These are phyloP conservation scores for Phaethornis superciliosus DNA, from an alignment of 2,113 vertebrate genomes.

Conservation along the genomic window DNA sequence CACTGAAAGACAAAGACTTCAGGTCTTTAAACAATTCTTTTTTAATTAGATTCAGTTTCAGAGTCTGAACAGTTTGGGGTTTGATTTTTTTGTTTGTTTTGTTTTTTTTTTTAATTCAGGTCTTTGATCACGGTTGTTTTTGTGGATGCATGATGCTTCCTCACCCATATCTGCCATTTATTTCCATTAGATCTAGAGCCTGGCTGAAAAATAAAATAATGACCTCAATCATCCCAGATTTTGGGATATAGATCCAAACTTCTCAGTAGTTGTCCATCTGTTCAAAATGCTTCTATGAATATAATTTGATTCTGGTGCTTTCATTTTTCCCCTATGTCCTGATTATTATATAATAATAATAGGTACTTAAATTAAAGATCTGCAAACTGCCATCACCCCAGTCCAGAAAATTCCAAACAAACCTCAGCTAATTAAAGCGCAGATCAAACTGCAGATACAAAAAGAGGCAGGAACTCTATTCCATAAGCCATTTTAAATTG, in stretches of 20 bases:
- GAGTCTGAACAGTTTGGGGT: not conserved
- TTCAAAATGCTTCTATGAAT: not conserved
- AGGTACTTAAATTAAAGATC: not conserved
- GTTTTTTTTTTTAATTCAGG: not conserved
- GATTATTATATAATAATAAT: not conserved
- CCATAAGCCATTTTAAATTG: not conserved
- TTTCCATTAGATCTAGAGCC: not conserved
- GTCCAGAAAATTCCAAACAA: not conserved
- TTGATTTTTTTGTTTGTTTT: not conserved
- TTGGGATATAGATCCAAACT: not conserved
- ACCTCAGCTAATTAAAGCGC: not conserved
- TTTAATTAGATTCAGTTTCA: not conserved
- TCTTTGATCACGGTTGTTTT: conserved; percentile 15
- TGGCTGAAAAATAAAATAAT: not conserved
- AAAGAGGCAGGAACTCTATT: not conserved
- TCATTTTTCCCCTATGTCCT: not conserved
- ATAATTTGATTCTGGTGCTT: not conserved
- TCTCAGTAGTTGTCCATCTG: not conserved
- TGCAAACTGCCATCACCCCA: not conserved
- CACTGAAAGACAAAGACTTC: not conserved
- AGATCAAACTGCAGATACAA: not conserved
- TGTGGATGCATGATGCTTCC: not conserved
- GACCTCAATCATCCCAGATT: not conserved
- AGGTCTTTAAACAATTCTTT: not conserved
- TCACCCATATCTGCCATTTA: not conserved